phyloP scores from a whole-genome alignment of 2,888 invertebrate species.

The Sarcophaga carnaria region DNA sequence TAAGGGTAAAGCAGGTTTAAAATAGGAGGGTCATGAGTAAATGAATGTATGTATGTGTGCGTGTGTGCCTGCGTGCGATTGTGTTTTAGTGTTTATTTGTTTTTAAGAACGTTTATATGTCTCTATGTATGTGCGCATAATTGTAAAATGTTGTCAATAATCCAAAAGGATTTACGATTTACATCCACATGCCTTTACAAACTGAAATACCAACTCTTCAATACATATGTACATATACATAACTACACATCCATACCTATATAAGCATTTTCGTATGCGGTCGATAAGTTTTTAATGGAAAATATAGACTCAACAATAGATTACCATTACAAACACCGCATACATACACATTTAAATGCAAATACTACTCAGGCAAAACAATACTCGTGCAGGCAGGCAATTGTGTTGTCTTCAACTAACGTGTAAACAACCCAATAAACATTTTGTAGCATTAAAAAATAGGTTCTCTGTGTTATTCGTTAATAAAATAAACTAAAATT shows the following conservation, averaged over 20 bases:
- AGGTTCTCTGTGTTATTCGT: no score
- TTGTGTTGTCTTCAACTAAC: background rate
- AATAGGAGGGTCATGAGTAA: no score
- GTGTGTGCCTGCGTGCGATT: no score
- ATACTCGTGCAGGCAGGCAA: background rate
- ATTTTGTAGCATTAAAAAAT: no score
- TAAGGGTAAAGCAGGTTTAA: no score
- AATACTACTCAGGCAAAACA: background rate
- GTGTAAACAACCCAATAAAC: no score
- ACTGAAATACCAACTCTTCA: background rate
- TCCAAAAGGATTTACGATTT: slow-evolving; percentile 55
- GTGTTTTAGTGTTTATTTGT: background rate
- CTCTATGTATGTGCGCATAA: slow-evolving; percentile 23
- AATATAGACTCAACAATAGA: slow-evolving; percentile 22
- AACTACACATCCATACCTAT: no score
- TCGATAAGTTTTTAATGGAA: slow-evolving; percentile 43
- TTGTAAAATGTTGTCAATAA: slow-evolving; percentile 49
- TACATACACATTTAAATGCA: background rate
- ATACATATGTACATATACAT: no score
- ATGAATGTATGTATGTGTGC: no score
- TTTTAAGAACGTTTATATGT: background rate
- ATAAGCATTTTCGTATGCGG: slow-evolving; percentile 19
- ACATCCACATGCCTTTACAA: slow-evolving; percentile 9
- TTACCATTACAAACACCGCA: background rate
- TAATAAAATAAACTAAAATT: no score